phyloP scores from a whole-genome alignment of 2,113 vertebrate species.

The Chaetura pelagica region DNA sequence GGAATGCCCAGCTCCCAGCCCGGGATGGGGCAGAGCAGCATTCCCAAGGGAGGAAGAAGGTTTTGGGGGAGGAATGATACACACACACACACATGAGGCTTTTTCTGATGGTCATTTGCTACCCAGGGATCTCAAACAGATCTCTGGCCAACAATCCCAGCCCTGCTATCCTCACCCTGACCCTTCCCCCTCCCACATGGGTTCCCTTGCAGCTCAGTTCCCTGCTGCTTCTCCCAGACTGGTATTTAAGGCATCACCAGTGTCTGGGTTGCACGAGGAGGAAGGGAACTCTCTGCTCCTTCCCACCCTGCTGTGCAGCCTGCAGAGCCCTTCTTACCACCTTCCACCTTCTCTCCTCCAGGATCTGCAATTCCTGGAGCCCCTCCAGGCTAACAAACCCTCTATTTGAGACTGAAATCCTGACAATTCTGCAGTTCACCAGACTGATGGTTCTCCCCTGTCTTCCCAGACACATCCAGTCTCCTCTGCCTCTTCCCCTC shows the following conservation, averaged over 20 bases:
- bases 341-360: neutral
- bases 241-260: neutral
- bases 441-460: neutral
- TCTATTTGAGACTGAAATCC: neutral
- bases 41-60: neutral
- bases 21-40: too few species aligned
- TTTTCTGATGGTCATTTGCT: neutral
- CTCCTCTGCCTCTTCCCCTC: neutral
- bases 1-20: neutral
- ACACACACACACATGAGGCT: neutral
- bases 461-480: neutral
- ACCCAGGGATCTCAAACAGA: neutral
- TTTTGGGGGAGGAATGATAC: neutral
- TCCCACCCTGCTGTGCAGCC: neutral
- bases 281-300: neutral
- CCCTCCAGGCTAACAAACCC: neutral
- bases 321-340: neutral
- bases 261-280: neutral
- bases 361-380: neutral
- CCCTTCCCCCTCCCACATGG: neutral
- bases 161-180: neutral
- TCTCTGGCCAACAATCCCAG: neutral
- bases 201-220: neutral
- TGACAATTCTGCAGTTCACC: neutral
- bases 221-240: neutral